Evolutionary conservation across 2,113 vertebrate genomes (phyloP), one percentile per base, ranked within the genome.

Genomic region (rabbit (Oryctolagus cuniculus)): DNA sequence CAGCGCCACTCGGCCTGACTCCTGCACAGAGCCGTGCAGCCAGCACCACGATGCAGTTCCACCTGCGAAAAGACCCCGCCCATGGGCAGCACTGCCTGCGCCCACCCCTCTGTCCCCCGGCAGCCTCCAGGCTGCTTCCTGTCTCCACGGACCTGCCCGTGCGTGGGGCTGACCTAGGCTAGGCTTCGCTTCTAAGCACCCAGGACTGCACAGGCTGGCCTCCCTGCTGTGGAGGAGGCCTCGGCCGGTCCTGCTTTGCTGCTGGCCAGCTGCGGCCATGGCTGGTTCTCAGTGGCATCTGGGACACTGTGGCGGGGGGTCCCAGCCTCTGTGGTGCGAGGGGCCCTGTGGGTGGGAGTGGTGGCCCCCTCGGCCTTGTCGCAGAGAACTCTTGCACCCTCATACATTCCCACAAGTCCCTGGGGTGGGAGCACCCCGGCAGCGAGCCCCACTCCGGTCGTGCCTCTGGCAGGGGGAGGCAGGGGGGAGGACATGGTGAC

Each of bases 61-160:
- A 1, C 78, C 2, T 67, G 64, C 4, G 21, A 64, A 31, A 61
- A 31, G 2, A 27, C 34, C 12, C 1, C 36, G 29, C 22, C 51
- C 24, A 7, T 27, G 21, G 12, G 53, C 34, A 19, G 34, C 58
- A 3, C 16, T 49, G n/a, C 24, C 22, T 0, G 0, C 24, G 0
- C 10, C 15, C 6, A 22, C 1, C 6, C 9, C 6, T 31, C 1
- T 5, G 9, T 8, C 4, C 82, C 84, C 19, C 1, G 3, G 44
- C 44, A 21, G 12, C 24, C 15, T 0, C 21, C 2, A 0, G 2
- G 3, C 27, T 74, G 0, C 36, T 38, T 13, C 29, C 22, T 78
- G 44, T n/a, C 19, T 70, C 34, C 11, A 11, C 51, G 6, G 17
- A 15, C 31, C 24, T 15, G 8, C 51, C 29, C 36, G 0, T 2